Evolutionary conservation across 2,888 invertebrate genomes (phyloP).

Genomic region (Sturmia bella): DNA sequence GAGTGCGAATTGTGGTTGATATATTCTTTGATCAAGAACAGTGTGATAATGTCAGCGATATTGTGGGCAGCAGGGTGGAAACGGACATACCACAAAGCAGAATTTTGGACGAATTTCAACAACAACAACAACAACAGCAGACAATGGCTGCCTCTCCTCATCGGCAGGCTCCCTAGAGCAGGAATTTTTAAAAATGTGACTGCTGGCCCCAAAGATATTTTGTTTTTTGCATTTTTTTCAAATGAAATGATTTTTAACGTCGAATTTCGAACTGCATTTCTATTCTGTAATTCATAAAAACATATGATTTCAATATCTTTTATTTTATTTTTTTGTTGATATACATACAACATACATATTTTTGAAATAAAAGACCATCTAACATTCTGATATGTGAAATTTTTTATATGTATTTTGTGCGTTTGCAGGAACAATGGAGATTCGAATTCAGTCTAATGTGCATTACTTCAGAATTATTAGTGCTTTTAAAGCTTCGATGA

Average conservation of each 20-base stretch:
- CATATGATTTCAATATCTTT: conserved; percentile 25
- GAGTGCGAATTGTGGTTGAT: conserved; percentile 80
- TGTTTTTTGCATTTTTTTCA: too few relatives aligned
- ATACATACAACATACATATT: neutral
- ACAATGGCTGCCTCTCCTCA: conserved; percentile 44
- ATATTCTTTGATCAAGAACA: conserved; percentile 77
- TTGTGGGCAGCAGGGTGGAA: conserved; percentile 79
- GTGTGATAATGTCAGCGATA: conserved; percentile 72
- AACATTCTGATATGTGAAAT: too few relatives aligned
- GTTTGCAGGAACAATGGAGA: too few relatives aligned
- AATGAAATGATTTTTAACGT: too few relatives aligned
- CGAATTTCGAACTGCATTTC: too few relatives aligned
- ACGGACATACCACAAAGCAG: conserved; percentile 80
- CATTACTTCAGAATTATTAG: too few relatives aligned
- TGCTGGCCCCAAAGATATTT: neutral
- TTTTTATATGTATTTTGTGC: too few relatives aligned
- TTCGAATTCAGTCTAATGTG: too few relatives aligned
- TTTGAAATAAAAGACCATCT: neutral
- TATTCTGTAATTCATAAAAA: too few relatives aligned
- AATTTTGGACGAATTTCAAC: conserved; percentile 79
- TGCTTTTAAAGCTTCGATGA: too few relatives aligned
- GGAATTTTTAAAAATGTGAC: conserved; percentile 3
- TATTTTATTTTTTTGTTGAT: conserved; percentile 28
- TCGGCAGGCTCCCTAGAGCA: neutral
- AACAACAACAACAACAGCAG: too few relatives aligned